These are phyloP conservation scores for Typhlichthys subterraneus DNA, from an alignment of 2,797 vertebrate species.

Conservation along the genomic window DNA sequence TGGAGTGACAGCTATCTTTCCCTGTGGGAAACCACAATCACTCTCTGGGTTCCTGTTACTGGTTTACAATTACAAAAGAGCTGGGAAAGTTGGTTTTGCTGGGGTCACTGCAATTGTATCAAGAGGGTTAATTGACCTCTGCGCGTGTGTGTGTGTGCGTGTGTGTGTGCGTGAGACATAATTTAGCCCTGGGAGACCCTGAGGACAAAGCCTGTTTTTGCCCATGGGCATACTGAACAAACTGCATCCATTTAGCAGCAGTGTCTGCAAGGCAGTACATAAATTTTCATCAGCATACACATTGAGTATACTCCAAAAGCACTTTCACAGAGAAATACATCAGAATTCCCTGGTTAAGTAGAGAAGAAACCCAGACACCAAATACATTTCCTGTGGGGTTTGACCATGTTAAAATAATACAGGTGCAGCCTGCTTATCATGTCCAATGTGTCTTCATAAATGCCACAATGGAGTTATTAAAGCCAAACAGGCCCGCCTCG, in stretches of 20 bases:
- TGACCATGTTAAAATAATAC: slow-evolving; percentile 20
- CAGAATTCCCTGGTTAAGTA: no score
- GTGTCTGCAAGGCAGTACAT: slow-evolving; percentile 20
- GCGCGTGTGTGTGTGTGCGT: slow-evolving; percentile 8
- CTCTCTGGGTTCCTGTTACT: slow-evolving; percentile 14
- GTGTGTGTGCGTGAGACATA: slow-evolving; percentile 14
- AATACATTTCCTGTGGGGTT: background rate
- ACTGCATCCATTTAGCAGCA: slow-evolving; percentile 39
- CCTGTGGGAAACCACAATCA: slow-evolving; percentile 2
- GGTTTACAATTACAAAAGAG: slow-evolving; percentile 17
- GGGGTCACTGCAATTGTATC: slow-evolving; percentile 9
- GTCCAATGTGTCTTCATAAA: slow-evolving; percentile 15
- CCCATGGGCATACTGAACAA: slow-evolving; percentile 16
- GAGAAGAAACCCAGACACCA: no score
- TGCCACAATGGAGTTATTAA: slow-evolving; percentile 33
- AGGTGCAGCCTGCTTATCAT: background rate
- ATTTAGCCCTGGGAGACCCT: slow-evolving; percentile 7
- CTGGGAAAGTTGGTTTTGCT: slow-evolving; percentile 7
- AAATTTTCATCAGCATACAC: slow-evolving; percentile 5
- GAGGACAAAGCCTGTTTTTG: slow-evolving; percentile 25
- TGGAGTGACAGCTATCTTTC: background rate
- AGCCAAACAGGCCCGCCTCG: background rate
- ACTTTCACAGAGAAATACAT: no score
- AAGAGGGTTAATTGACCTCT: slow-evolving; percentile 14
- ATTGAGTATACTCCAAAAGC: no score